These are phyloP conservation scores for Rhinogobius similis DNA, from an alignment of 2,113 vertebrate species.

Conservation along the genomic window DNA sequence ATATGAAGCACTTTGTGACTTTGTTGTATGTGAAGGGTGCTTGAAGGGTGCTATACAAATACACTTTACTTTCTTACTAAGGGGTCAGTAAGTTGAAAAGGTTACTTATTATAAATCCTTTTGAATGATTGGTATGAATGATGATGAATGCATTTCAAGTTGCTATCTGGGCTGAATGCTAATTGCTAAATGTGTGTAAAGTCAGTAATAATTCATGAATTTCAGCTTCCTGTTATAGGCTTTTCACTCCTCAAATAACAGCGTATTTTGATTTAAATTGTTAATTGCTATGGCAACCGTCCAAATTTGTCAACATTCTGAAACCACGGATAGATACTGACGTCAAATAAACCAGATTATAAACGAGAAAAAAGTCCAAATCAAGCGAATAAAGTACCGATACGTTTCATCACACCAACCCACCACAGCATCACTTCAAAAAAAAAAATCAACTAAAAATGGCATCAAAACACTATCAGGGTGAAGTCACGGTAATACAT, in stretches of 20 bases:
- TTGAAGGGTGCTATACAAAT: too few relatives aligned
- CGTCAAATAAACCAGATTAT: neutral
- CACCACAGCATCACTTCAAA: conserved; percentile 43
- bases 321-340: neutral
- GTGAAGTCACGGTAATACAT: conserved; percentile 52
- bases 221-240: too few relatives aligned
- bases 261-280: too few relatives aligned
- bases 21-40: too few relatives aligned
- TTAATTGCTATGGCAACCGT: too few relatives aligned
- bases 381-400: conserved; percentile 2
- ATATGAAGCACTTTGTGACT: too few relatives aligned
- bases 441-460: conserved; percentile 15
- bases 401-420: conserved; percentile 41
- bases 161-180: neutral
- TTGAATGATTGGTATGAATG: neutral
- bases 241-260: too few relatives aligned
- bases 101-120: neutral
- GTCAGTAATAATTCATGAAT: neutral
- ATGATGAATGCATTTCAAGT: neutral
- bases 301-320: too few relatives aligned
- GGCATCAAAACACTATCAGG: conserved; percentile 35
- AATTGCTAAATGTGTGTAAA: neutral
- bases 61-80: too few relatives aligned
- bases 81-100: too few relatives aligned
- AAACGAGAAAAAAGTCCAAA: neutral